Evolutionary conservation across 2,797 vertebrate species (phyloP).

Genomic region (Tapera naevia): DNA sequence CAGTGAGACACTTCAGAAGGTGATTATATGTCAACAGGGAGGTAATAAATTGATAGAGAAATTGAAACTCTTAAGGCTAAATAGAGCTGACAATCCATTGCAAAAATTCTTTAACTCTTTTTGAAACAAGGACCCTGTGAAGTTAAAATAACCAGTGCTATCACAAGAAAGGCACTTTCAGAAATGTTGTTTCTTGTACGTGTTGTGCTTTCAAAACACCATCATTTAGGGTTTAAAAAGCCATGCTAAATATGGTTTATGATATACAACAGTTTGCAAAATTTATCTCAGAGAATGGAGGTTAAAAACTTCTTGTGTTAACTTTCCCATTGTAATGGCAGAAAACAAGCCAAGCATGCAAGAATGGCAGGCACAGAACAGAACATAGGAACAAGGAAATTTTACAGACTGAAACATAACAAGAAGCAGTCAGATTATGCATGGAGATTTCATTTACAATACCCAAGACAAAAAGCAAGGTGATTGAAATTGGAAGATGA

Average conservation of each 20-base stretch:
- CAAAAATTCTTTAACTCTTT: conserved; percentile 7
- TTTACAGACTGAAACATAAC: neutral
- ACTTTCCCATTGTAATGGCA: neutral
- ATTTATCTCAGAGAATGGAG: neutral
- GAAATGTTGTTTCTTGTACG: neutral
- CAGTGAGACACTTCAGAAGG: neutral
- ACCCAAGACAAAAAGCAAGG: neutral
- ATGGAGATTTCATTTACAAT: neutral
- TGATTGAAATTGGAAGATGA: neutral
- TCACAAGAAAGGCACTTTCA: neutral
- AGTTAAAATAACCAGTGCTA: neutral
- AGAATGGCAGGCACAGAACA: neutral
- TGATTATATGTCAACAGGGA: neutral
- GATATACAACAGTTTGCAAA: neutral
- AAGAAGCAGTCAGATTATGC: neutral
- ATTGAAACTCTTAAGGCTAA: neutral
- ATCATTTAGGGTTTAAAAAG: neutral
- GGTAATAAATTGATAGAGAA: neutral
- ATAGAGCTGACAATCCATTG: neutral
- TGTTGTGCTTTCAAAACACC: neutral
- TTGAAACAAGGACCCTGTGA: neutral
- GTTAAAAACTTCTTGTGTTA: neutral
- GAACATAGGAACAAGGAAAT: neutral
- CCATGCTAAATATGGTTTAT: neutral
- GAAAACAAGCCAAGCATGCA: neutral